Evolutionary conservation across 2,888 invertebrate genomes (phyloP), one percentile per base, ranked within the genome.

Genomic region (Cataglyphis cursor): DNA sequence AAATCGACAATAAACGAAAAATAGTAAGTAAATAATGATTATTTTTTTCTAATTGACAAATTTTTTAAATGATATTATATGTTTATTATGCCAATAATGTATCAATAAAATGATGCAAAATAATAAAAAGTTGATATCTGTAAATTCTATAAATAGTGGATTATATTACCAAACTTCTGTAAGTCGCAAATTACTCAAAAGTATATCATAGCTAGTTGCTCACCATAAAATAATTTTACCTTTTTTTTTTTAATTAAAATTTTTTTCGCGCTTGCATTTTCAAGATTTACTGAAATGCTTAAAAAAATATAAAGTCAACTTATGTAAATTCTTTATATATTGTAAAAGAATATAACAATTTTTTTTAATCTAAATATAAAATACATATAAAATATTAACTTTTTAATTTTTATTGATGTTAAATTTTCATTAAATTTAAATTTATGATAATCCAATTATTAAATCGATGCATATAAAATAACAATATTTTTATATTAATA

Each of bases 171-270:
- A 66, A 76, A 54, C 38, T 75, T 54, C 12, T 38, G 5, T 54
- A 65, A 65, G 15, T 51, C n/a, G 9, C 18, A 51, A 35, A 65
- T 24, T 38, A 65, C 54, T 41, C 54, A 76, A 35, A 76, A 41
- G 31, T 51, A 18, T 8, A 38, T 54, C 15, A 66, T 28, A 76
- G 54, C n/a, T 41, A n/a, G 24, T 54, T 21, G 21, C 18, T 35
- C 35, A 6, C 18, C 24, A 24, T 75, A 65, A 75, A 64, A 65
- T 75, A 35, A 65, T 35, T 18, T 51, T 51, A 51, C n/a, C 18
- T 65, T 51, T 12, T 64, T 75, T 64, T 51, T 48, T 35, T 21
- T 35, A 75, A 75, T 64, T 35, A 10, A 64, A 51, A n/a, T 24
- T 75, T 75, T 75, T 59, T 62, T 31, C 0, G 0, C 8, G 35